Percentiles rank a stretch among this genome's conserved stretches.
These are phyloP conservation scores for Petroica traversi DNA, from an alignment of 2,113 vertebrate genomes.

Conservation along the genomic window DNA sequence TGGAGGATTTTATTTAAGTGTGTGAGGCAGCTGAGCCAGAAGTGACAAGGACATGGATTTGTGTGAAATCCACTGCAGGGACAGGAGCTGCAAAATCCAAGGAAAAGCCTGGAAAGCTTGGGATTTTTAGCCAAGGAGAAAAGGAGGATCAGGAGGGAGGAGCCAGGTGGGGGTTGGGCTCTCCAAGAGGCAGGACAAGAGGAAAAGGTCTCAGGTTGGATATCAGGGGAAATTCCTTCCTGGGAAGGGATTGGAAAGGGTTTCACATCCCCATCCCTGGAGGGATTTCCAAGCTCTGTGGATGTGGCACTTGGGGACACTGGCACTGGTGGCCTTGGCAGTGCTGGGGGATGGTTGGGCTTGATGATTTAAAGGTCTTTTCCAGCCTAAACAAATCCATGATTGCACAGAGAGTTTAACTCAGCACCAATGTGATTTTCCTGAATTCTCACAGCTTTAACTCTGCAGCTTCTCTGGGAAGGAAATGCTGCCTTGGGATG, in stretches of 20 bases:
- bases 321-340: not conserved
- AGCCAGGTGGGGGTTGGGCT: fast-evolving
- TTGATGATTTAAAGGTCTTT: fast-evolving
- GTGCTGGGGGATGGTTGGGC: not conserved
- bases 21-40: not conserved
- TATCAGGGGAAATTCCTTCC: not conserved
- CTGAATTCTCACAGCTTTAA: not conserved
- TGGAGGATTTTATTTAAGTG: fast-evolving
- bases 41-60: not conserved
- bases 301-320: not conserved
- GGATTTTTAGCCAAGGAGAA: not conserved
- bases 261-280: not conserved
- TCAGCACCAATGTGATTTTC: not conserved
- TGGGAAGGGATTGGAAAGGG: not conserved
- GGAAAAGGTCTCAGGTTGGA: not conserved
- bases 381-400: not conserved
- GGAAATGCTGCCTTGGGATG: not conserved
- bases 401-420: no score
- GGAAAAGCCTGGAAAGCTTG: not conserved
- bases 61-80: no score
- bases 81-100: not conserved
- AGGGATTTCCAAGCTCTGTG: not conserved
- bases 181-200: not conserved
- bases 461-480: not conserved
- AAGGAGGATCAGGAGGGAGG: not conserved